These are phyloP conservation scores for Cabera pusaria DNA, from an alignment of 2,888 invertebrate genomes.

Conservation along the genomic window DNA sequence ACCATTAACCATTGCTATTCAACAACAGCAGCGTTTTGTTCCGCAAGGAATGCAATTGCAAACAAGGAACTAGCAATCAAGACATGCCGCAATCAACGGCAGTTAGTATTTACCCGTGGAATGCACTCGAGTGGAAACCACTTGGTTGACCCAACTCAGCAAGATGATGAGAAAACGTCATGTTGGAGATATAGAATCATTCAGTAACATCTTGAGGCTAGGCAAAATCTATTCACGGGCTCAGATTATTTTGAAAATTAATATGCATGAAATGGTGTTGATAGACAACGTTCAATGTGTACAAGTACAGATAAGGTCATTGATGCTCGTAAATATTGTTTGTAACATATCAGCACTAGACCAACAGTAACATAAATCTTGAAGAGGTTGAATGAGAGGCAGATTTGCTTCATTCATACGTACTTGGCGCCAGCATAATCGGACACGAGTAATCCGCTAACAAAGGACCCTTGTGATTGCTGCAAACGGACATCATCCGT, in stretches of 20 bases:
- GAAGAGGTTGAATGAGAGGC: slow-evolving; percentile 9
- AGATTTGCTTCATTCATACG: slow-evolving; percentile 24
- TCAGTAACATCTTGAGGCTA: too few species aligned
- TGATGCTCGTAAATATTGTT: neutral
- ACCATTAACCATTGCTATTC: slow-evolving; percentile 14
- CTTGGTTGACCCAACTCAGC: too few species aligned
- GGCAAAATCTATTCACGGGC: too few species aligned
- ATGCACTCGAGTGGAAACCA: slow-evolving; percentile 7
- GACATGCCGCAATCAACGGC: slow-evolving; percentile 8
- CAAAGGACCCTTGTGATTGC: slow-evolving; percentile 62
- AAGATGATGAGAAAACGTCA: too few species aligned
- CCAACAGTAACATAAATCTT: slow-evolving; percentile 6
- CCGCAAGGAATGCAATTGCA: slow-evolving; percentile 26
- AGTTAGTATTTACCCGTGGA: too few species aligned
- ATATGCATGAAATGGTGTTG: too few species aligned
- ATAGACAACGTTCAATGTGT: too few species aligned
- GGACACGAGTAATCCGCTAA: slow-evolving; percentile 51
- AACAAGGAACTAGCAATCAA: slow-evolving; percentile 22
- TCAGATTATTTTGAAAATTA: too few species aligned
- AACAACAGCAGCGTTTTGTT: slow-evolving; percentile 27
- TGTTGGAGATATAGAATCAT: too few species aligned
- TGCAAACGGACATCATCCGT: slow-evolving; percentile 57
- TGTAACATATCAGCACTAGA: slow-evolving; percentile 2
- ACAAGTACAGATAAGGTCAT: too few species aligned
- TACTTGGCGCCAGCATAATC: slow-evolving; percentile 34